A percentile compares a stretch with the other conserved stretches of the same genome.
Conservation (phyloP, 2,797 vertebrate species). For the Microchirus variegatus region DNA sequence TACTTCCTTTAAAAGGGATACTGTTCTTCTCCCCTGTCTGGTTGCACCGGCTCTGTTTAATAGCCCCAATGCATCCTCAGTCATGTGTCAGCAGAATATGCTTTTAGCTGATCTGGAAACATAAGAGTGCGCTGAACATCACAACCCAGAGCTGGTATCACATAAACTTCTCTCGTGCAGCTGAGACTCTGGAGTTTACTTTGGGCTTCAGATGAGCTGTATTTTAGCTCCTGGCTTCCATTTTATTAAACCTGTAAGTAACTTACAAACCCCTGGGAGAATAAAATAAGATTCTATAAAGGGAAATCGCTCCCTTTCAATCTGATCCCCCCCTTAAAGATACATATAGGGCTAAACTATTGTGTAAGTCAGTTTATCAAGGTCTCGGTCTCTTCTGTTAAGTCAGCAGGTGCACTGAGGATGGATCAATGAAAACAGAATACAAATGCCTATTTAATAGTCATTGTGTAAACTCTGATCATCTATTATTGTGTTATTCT, state of each 20-base stretch:
- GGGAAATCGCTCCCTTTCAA: neutral
- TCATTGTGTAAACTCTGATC: neutral
- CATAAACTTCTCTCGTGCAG: conserved; percentile 4
- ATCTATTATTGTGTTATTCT: neutral
- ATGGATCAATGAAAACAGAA: neutral
- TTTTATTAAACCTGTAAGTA: conserved; percentile 5
- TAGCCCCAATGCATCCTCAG: conserved; percentile 31
- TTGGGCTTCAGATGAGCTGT: neutral
- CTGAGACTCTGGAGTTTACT: neutral
- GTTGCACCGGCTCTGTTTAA: conserved; percentile 28
- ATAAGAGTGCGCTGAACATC: conserved; percentile 1
- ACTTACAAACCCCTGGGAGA: neutral
- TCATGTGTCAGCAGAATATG: conserved; percentile 54
- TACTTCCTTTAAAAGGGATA: conserved; percentile 23
- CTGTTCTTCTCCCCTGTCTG: conserved; percentile 1
- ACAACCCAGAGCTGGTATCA: conserved; percentile 2
- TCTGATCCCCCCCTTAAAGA: neutral
- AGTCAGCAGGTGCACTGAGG: neutral
- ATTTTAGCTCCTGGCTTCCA: neutral
- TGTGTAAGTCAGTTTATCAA: neutral
- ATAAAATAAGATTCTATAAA: neutral
- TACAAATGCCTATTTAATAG: neutral
- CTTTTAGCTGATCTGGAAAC: conserved; percentile 27
- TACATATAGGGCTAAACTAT: neutral
- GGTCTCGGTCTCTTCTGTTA: neutral